phyloP scores from a whole-genome alignment of 2,113 vertebrate species.

The Cinclus cinclus region DNA sequence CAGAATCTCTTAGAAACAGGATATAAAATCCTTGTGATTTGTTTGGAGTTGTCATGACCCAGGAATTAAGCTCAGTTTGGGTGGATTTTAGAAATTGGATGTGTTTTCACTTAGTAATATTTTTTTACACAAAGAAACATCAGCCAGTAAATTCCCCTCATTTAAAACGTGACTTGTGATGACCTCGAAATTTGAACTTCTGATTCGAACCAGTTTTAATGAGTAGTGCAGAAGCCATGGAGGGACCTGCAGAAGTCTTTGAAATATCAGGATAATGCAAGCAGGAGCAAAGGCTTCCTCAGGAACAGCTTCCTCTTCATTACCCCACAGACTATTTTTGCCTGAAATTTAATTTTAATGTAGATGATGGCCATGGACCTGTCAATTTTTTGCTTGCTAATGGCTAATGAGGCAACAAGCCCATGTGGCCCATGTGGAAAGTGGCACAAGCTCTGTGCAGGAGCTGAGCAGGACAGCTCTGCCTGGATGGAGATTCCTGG shows the following conservation, averaged over 20 bases:
- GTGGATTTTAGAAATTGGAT: background rate
- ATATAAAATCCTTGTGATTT: background rate
- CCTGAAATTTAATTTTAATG: background rate
- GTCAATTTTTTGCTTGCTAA: background rate
- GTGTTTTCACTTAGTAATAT: background rate
- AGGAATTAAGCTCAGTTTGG: background rate
- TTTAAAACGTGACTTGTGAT: background rate
- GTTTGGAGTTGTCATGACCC: background rate
- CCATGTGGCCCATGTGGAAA: accelerated
- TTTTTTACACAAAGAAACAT: background rate
- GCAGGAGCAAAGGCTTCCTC: background rate
- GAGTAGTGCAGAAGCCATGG: background rate
- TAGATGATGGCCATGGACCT: too few species aligned
- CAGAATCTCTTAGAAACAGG: background rate
- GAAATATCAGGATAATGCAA: background rate
- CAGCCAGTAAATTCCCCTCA: background rate
- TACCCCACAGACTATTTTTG: background rate
- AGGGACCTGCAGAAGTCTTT: background rate
- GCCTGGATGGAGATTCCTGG: background rate
- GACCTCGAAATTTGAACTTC: background rate
- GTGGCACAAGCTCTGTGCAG: background rate
- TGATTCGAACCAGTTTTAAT: background rate
- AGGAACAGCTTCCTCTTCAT: background rate
- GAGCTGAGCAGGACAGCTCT: background rate
- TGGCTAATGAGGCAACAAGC: background rate